Evolutionary conservation across 2,797 vertebrate genomes (phyloP).

Genomic region (Megaceryle alcyon): DNA sequence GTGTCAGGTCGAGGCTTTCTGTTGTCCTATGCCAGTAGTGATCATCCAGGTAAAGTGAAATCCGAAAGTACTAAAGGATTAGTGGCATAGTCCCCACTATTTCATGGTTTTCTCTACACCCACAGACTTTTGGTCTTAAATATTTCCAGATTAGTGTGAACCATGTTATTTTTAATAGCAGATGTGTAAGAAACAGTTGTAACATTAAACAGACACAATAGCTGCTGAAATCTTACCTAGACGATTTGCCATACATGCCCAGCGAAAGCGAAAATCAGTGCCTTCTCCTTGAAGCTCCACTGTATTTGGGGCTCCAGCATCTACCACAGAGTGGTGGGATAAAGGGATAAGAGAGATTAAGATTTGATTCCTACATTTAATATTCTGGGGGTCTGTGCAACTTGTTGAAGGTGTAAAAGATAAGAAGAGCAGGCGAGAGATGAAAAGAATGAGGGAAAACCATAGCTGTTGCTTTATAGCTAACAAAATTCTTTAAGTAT

Average conservation of each 20-base stretch:
- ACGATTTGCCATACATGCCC: neutral
- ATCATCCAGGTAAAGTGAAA: slow-evolving; percentile 82
- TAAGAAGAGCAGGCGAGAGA: neutral
- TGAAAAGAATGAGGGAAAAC: neutral
- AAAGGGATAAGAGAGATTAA: neutral
- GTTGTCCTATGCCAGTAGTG: slow-evolving; percentile 84
- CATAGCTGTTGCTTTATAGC: neutral
- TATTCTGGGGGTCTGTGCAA: neutral
- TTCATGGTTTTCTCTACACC: neutral
- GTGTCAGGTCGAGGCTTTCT: slow-evolving; percentile 87
- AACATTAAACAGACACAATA: neutral
- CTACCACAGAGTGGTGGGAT: neutral
- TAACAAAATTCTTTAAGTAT: neutral
- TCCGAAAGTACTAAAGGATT: neutral
- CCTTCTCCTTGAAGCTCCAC: neutral
- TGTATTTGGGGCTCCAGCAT: neutral
- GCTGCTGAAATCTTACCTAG: neutral
- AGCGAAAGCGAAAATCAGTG: neutral
- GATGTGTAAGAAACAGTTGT: neutral
- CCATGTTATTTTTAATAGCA: neutral
- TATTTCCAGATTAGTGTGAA: neutral
- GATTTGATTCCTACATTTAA: neutral
- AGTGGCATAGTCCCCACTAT: neutral
- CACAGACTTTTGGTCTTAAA: neutral
- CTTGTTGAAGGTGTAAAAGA: neutral